Base-by-base conservation (phyloP, 2,888 invertebrate genomes). In the Zeuzera pyrina region DNA sequence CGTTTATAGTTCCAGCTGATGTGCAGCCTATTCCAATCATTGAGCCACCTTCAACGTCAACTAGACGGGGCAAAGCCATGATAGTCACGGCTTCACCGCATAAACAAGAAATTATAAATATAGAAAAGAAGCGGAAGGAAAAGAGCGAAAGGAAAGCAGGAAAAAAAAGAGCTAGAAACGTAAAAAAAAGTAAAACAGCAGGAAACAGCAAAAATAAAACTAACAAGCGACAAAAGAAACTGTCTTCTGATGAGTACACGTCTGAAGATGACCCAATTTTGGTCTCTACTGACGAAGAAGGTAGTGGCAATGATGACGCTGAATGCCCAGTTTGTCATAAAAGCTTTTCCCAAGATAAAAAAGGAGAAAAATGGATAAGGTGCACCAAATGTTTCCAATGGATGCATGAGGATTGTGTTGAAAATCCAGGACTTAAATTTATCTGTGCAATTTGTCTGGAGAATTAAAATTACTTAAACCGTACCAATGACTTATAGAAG, bases 261-360 rank as follows among this genome's bases (percentile, higher is more conserved):
- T 29, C 35, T 43, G 41, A 43, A 26, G 41, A 42, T 11, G 36
- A 36, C 12, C 30, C 41, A 32, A 19, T 42, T 36, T 36, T 38
- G 21, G 34, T 36, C 6, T 30, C 34, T 34, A 31, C 30, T 40
- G 39, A 41, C 12, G 35, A 38, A 38, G 27, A 39, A 27, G 33
- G 31, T 27, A 12, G 12, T 3, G 27, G 12, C 11, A 12, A 27
- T 12, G 27, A 27, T 27, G 27, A 27, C 27, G n/a, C 27, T 27
- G 27, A 27, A 27, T 27, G 27, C 12, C 27, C 27, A 12, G 27
- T 27, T 27, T 27, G 27, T 27, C 27, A 15, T 14, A 12, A 12
- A 27, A 27, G 27, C 27, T 27, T 27, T 27, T 27, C 15, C 12
- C 12, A 27, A 27, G 12, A 27, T n/a, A 27, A 27, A 27, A 27